These are phyloP conservation scores for Epizoanthus scotinus DNA, from an alignment of 92 coral and sea anemone species.

Conservation along the genomic window DNA sequence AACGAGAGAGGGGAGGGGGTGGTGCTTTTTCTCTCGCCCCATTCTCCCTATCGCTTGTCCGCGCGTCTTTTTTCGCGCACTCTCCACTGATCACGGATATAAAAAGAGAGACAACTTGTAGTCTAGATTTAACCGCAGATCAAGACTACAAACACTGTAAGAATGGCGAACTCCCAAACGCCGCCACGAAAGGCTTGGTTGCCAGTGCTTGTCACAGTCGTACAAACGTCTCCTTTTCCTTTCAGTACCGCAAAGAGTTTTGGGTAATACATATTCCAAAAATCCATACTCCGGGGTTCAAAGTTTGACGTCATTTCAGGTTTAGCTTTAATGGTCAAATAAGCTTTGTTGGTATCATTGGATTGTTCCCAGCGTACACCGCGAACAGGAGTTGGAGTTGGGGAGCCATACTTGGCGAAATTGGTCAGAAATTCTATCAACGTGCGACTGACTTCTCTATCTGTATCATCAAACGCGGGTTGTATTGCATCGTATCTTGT, in stretches of 20 bases:
- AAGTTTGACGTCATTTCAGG: conserved; percentile 56
- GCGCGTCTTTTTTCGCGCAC: no score
- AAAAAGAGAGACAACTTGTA: no score
- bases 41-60: no score
- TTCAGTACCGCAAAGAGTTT: conserved; percentile 41
- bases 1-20: no score
- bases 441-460: conserved; percentile 46
- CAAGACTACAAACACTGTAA: no score
- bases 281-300: conserved; percentile 63
- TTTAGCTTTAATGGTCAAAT: conserved; percentile 55
- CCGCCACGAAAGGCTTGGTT: background rate
- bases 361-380: conserved; percentile 63
- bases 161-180: background rate
- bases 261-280: conserved; percentile 81
- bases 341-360: conserved; percentile 54
- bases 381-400: conserved; percentile 47
- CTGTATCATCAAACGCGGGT: conserved; percentile 34
- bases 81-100: no score
- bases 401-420: conserved; percentile 56
- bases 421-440: conserved; percentile 46
- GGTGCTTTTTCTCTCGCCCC: no score
- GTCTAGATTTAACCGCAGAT: no score
- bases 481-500: conserved; percentile 22
- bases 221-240: background rate
- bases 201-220: conserved; percentile 5